Evolutionary conservation across 92 coral and sea anemone genomes (phyloP).

Genomic region (Palythoa heliodiscus): DNA sequence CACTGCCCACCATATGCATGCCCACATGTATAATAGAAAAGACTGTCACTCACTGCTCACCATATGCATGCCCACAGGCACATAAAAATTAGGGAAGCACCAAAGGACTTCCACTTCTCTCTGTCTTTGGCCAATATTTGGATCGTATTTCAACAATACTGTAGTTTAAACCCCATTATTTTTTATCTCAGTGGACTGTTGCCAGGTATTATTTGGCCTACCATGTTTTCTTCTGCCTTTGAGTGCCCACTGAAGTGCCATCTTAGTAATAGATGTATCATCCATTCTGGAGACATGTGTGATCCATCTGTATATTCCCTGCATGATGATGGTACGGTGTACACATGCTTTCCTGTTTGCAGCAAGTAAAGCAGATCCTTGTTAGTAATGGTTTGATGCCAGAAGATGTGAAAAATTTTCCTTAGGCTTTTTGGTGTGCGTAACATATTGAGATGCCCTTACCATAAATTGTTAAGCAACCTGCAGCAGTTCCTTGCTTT

Average conservation of each 20-base stretch:
- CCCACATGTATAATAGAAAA: no score
- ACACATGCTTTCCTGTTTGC: slow-evolving; percentile 10
- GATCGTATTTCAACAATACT: no score
- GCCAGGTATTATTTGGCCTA: not conserved
- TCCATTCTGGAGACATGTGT: slow-evolving; percentile 39
- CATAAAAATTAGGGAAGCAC: no score
- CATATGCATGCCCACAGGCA: no score
- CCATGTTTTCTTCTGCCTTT: not conserved
- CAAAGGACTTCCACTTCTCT: no score
- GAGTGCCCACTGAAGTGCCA: not conserved
- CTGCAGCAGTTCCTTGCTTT: slow-evolving; percentile 34
- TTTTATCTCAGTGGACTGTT: no score
- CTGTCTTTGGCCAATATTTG: no score
- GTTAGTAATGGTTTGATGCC: not conserved
- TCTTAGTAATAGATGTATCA: not conserved
- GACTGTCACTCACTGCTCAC: no score
- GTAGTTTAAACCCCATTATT: no score
- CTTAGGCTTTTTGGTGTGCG: slow-evolving; percentile 13
- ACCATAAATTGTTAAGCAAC: not conserved
- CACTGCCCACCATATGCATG: no score
- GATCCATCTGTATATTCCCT: slow-evolving; percentile 51
- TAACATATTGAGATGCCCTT: slow-evolving; percentile 31
- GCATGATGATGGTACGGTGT: slow-evolving; percentile 16
- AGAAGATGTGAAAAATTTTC: not conserved
- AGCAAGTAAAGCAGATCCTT: not conserved